These are phyloP conservation scores for Lytechinus pictus DNA, from an alignment of 35 echinoderm and acorn worm species.

Conservation along the genomic window DNA sequence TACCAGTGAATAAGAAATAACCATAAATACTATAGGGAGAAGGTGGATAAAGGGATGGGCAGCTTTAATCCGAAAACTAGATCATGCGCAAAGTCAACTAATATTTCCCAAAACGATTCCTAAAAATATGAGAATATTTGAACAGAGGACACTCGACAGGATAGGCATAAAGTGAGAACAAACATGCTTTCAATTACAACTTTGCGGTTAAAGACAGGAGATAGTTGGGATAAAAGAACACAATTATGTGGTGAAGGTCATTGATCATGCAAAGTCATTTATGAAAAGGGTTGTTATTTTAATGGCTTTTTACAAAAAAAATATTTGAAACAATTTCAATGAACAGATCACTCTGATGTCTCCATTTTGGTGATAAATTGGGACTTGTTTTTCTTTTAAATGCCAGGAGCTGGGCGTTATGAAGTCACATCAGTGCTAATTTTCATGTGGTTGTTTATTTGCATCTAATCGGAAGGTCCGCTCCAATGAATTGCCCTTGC, in stretches of 20 bases:
- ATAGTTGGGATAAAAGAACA: not conserved
- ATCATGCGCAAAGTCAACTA: not conserved
- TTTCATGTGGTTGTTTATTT: not conserved
- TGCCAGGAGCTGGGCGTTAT: not conserved
- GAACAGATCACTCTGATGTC: not conserved
- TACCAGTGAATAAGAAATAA: too few relatives aligned
- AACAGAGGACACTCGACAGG: constrained; percentile 1
- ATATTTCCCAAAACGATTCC: constrained; percentile 20
- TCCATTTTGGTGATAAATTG: not conserved
- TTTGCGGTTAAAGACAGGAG: not conserved
- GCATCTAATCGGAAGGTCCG: not conserved
- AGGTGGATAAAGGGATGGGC: too few relatives aligned
- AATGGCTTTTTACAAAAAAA: not conserved
- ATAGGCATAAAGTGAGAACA: constrained; percentile 27
- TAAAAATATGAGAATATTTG: constrained; percentile 17
- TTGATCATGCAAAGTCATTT: constrained; percentile 11
- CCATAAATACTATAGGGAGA: too few relatives aligned
- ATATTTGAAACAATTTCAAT: not conserved
- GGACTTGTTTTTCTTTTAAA: too few relatives aligned
- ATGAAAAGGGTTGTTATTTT: not conserved
- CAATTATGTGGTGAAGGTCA: not conserved
- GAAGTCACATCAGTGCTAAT: not conserved
- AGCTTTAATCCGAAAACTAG: not conserved
- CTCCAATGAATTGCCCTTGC: not conserved
- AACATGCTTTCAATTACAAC: not conserved